Evolutionary conservation across 2,113 vertebrate species (phyloP).

Genomic region (Nestor notabilis): DNA sequence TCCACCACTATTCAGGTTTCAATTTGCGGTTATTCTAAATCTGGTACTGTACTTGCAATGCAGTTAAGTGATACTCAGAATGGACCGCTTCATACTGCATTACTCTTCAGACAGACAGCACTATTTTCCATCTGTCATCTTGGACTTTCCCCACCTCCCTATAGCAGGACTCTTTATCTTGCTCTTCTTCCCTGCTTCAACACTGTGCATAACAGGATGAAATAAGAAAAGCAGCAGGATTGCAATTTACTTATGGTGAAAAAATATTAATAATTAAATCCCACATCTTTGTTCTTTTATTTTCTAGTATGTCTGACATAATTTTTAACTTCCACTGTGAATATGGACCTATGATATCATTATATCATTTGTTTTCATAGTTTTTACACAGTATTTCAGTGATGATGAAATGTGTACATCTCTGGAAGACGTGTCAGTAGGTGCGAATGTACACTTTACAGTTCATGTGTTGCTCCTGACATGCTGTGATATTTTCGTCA

Average conservation of each 20-base stretch:
- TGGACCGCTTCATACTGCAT: not conserved
- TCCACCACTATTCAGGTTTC: conserved; percentile 1
- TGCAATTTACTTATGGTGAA: not conserved
- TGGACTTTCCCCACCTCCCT: not conserved
- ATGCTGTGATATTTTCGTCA: not conserved
- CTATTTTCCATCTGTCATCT: not conserved
- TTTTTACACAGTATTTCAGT: not conserved
- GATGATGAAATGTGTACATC: not conserved
- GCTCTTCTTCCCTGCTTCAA: not conserved
- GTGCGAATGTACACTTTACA: not conserved
- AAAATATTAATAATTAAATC: not conserved
- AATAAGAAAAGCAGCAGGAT: not conserved
- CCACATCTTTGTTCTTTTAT: not conserved
- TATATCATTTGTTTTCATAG: not conserved
- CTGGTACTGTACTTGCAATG: not conserved
- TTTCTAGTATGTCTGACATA: not conserved
- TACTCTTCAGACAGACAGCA: not conserved
- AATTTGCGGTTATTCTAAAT: not conserved
- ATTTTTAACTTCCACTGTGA: not conserved
- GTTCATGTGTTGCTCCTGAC: not conserved
- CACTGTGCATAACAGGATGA: not conserved
- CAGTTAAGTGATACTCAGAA: conserved; percentile 6
- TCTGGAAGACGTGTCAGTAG: not conserved
- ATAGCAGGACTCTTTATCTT: not conserved
- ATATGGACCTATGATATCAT: not conserved